phyloP scores from a whole-genome alignment of 2,113 vertebrate genomes.

The Laterallus jamaicensis region DNA sequence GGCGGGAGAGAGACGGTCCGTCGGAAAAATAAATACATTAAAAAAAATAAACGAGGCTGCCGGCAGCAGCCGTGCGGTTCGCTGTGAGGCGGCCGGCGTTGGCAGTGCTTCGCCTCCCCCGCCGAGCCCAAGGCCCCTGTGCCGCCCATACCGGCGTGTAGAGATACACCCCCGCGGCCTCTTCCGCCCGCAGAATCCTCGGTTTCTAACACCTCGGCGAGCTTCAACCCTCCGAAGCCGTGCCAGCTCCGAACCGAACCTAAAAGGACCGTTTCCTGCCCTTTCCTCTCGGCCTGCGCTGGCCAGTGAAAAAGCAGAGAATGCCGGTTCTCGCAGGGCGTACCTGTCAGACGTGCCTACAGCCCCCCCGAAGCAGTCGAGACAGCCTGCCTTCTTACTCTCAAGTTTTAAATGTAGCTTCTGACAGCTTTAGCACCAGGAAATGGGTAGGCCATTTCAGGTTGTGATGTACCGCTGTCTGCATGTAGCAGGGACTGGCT shows the following conservation, averaged over 20 bases:
- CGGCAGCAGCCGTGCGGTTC: neutral
- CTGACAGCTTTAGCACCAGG: neutral
- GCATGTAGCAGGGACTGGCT: neutral
- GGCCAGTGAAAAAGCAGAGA: neutral
- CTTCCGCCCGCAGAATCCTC: neutral
- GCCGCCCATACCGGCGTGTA: too few relatives aligned
- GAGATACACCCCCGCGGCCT: neutral
- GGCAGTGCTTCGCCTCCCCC: too few relatives aligned
- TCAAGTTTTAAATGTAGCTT: neutral
- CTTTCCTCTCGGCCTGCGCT: rapidly evolving
- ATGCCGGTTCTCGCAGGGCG: rapidly evolving
- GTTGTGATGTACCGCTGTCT: neutral
- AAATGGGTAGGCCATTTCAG: neutral
- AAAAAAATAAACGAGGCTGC: neutral
- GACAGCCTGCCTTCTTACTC: neutral
- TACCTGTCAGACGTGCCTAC: rapidly evolving
- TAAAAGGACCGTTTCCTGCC: rapidly evolving
- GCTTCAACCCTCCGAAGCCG: rapidly evolving
- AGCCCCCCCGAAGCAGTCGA: neutral
- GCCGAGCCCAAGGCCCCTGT: neutral
- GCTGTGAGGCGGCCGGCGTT: neutral
- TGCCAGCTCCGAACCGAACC: too few relatives aligned
- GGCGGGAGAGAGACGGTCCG: too few relatives aligned
- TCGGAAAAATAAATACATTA: too few relatives aligned
- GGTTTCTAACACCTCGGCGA: rapidly evolving